Percentiles rank a stretch among this genome's conserved stretches.
Evolutionary conservation across 1,140 invertebrate species (phyloP).

Genomic region (Zeugodacus cucurbitae): DNA sequence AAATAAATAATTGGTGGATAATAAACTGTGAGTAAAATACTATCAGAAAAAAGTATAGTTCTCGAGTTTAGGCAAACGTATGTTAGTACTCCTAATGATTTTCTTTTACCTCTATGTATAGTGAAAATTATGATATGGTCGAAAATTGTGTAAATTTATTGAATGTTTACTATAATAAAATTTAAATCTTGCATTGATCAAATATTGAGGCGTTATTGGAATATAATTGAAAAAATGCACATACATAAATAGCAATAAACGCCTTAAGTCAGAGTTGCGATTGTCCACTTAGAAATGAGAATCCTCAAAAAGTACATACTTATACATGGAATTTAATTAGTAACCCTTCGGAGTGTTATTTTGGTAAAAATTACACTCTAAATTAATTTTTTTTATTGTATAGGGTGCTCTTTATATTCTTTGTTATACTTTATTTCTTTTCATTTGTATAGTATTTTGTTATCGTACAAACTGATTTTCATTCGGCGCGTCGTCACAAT

Average conservation of each 20-base stretch:
- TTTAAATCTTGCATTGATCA: neutral
- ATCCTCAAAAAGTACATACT: neutral
- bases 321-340: neutral
- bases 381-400: neutral
- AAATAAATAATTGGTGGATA: neutral
- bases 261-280: neutral
- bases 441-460: neutral
- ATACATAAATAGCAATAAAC: neutral
- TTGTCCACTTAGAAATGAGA: neutral
- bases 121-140: neutral
- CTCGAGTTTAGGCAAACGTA: neutral
- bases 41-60: neutral
- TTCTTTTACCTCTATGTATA: neutral
- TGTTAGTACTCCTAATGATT: neutral
- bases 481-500: neutral
- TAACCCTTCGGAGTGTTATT: neutral
- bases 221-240: neutral
- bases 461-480: neutral
- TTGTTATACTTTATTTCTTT: neutral
- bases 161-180: neutral
- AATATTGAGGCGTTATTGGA: neutral
- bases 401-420: neutral
- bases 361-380: neutral
- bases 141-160: neutral
- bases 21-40: slow-evolving; percentile 11